These are phyloP conservation scores for Epizoanthus stellaris DNA, from an alignment of 92 coral and sea anemone genomes.

Conservation along the genomic window DNA sequence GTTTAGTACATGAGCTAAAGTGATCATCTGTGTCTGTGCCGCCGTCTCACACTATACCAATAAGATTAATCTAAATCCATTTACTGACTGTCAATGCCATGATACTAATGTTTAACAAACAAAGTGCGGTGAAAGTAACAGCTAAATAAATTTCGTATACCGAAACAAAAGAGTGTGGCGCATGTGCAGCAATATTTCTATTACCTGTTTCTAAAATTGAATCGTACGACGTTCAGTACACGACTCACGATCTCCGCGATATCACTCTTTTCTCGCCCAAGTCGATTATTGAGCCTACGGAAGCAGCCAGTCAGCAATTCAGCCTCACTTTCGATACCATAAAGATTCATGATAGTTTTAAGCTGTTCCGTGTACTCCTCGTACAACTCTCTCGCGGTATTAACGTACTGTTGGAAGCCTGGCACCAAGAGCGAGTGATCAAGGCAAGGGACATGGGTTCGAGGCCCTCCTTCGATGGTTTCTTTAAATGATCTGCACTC, in stretches of 20 bases:
- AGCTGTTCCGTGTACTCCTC: slow-evolving; percentile 80
- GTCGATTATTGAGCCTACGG: slow-evolving; percentile 84
- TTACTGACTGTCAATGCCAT: too few species aligned
- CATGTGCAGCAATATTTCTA: background rate
- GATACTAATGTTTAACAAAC: too few species aligned
- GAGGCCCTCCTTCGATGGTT: slow-evolving; percentile 62
- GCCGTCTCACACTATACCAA: too few species aligned
- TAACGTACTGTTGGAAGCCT: slow-evolving; percentile 69
- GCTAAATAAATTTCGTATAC: too few species aligned
- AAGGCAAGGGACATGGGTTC: slow-evolving; percentile 55
- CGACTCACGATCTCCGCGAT: slow-evolving; percentile 82
- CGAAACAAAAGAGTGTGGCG: too few species aligned
- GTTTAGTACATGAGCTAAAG: slow-evolving; percentile 54
- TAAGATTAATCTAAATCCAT: too few species aligned
- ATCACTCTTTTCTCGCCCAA: slow-evolving; percentile 88
- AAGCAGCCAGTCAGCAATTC: slow-evolving; percentile 90
- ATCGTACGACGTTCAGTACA: slow-evolving; percentile 67
- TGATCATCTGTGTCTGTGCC: too few species aligned
- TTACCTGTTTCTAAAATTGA: slow-evolving; percentile 64
- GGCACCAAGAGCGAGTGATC: slow-evolving; percentile 68
- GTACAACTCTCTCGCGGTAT: slow-evolving; percentile 76
- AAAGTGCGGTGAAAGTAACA: too few species aligned
- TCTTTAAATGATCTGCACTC: slow-evolving; percentile 95
- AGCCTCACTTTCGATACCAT: slow-evolving; percentile 89
- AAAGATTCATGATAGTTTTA: slow-evolving; percentile 76